Base-by-base conservation (phyloP, 2,888 invertebrate species). In the Nymphalis urticae region DNA sequence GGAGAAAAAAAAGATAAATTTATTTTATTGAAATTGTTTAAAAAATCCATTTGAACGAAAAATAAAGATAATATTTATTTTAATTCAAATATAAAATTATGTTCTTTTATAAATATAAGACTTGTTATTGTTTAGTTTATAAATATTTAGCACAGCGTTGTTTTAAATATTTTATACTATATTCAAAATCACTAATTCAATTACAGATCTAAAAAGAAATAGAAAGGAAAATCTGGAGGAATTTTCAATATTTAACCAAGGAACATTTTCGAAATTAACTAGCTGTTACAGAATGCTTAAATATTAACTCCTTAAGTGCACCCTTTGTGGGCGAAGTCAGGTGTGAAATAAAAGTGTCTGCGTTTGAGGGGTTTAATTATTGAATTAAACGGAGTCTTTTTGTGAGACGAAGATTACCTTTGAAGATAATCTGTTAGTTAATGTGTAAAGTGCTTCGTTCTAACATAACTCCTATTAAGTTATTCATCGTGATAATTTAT, bases 281-380 rank as follows among this genome's bases (percentile, higher is more conserved):
- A 70, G 62, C 72, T 64, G 66, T 71, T 73, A 76, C 75, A 77
- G 76, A 75, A 73, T 75, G 77, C 80, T 82, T 79, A 81, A 82
- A 81, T 81, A 82, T 81, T 77, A 79, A 81, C 76, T 75, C 76
- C 74, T 77, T 77, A 78, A 80, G 78, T 76, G 79, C 75, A 75
- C 77, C 79, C 79, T 76, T 78, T 75, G 75, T 73, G 75, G 80
- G 75, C 72, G 76, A 82, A 80, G 76, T 81, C 82, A 83, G 82
- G 82, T 83, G 83, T 81, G 75, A 82, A 83, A 82, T 81, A 71
- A 74, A 76, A 81, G 80, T 76, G 77, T 78, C 80, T 82, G 82
- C 77, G 71, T 67, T 79, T 81, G 82, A 78, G 80, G 80, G 77
- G 66, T 78, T 69, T 82, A 82, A 82, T 82, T 82, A 81, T 75